Evolutionary conservation across 2,888 invertebrate genomes (phyloP).

Genomic region (Drosophila mimetica): DNA sequence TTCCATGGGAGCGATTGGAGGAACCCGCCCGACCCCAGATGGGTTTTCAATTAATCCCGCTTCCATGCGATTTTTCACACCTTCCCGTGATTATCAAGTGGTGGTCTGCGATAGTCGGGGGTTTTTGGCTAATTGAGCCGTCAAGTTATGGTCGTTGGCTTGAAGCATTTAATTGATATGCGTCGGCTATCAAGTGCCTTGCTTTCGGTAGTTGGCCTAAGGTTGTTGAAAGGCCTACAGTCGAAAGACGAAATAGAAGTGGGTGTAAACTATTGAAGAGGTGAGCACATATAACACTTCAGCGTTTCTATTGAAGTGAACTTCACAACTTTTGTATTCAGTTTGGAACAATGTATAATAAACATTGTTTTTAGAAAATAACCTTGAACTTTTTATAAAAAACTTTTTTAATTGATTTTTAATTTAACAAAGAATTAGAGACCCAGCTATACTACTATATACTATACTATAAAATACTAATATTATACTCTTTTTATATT

Average conservation of each 20-base stretch:
- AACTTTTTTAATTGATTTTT: too few species aligned
- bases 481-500: too few species aligned
- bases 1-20: background rate
- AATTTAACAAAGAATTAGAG: too few species aligned
- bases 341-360: background rate
- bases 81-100: conserved; percentile 33
- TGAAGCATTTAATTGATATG: conserved; percentile 22
- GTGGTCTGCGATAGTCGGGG: conserved; percentile 1
- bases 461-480: too few species aligned
- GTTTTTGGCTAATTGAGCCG: conserved; percentile 43
- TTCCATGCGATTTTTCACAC: conserved; percentile 60
- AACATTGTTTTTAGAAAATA: background rate
- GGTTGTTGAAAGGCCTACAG: background rate
- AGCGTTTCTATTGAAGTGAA: too few species aligned
- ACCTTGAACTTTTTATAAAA: background rate
- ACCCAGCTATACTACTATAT: too few species aligned
- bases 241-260: background rate
- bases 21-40: conserved; percentile 7
- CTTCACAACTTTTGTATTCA: too few species aligned
- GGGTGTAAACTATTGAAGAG: background rate
- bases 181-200: background rate
- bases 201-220: background rate
- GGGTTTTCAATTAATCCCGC: conserved; percentile 64
- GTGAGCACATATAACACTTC: background rate
- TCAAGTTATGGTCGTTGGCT: conserved; percentile 19